Conservation (phyloP, 2,797 vertebrate genomes). For the Platalea minor region DNA sequence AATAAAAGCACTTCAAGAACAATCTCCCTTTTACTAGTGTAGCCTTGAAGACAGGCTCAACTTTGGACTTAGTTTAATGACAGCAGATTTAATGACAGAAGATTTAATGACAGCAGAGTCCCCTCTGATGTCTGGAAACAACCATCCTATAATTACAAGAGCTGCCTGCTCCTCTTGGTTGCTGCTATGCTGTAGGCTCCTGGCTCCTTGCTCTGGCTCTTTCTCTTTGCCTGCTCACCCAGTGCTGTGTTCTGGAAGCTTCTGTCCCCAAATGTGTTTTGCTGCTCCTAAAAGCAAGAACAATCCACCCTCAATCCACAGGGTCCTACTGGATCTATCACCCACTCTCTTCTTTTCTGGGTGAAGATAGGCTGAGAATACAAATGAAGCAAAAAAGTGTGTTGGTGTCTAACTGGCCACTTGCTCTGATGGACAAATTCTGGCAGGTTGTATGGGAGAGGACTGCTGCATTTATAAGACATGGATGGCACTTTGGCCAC, state of each 20-base stretch:
- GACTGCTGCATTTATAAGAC: neutral
- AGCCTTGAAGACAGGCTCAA: neutral
- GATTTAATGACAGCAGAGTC: neutral
- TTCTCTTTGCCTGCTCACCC: neutral
- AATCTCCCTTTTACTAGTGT: neutral
- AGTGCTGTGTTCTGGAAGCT: neutral
- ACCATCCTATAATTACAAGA: neutral
- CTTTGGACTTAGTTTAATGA: neutral
- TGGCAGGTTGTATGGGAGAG: neutral
- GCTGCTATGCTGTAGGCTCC: neutral
- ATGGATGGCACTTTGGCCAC: neutral
- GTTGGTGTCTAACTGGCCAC: neutral
- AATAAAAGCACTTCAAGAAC: neutral
- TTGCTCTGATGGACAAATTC: neutral
- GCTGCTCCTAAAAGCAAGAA: neutral
- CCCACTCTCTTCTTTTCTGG: neutral
- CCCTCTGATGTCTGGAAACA: neutral
- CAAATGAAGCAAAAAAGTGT: neutral
- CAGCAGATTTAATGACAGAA: neutral
- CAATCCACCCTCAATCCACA: neutral
- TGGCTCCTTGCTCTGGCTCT: neutral
- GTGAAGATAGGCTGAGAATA: neutral
- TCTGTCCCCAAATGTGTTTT: neutral
- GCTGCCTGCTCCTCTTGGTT: neutral
- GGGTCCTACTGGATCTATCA: neutral